Conservation (phyloP, 1,140 invertebrate species). For the Brachionus sp. region DNA sequence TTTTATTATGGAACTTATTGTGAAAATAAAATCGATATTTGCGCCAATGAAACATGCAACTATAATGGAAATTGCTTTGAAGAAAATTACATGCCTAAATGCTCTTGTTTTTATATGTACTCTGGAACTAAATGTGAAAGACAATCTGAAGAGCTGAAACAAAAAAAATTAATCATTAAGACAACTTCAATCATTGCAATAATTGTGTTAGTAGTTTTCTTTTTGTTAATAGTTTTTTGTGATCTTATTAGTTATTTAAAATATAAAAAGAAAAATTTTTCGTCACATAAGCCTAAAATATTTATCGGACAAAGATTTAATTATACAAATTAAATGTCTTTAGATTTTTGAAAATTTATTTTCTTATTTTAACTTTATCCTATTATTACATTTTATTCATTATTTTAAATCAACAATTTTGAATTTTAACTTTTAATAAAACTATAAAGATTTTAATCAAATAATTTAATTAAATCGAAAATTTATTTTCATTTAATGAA, state of each 20-base stretch:
- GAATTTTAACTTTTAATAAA: too few species aligned
- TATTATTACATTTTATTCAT: too few species aligned
- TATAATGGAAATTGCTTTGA: not conserved
- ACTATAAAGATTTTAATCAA: too few species aligned
- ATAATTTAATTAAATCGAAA: too few species aligned
- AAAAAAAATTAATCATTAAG: not conserved
- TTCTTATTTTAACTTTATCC: too few species aligned
- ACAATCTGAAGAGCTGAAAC: not conserved
- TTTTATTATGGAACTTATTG: slow-evolving; percentile 76
- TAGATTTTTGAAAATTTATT: too few species aligned
- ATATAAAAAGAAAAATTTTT: too few species aligned
- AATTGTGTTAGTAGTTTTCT: not conserved
- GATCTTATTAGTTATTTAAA: not conserved
- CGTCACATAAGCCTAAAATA: too few species aligned
- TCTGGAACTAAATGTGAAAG: not conserved
- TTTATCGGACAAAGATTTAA: too few species aligned
- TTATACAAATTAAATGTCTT: too few species aligned
- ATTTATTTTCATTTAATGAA: too few species aligned
- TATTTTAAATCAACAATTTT: too few species aligned
- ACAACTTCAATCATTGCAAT: not conserved
- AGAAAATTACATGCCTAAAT: not conserved
- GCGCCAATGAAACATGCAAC: not conserved
- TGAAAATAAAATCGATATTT: slow-evolving; percentile 59
- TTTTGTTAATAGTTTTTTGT: not conserved
- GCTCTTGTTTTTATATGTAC: not conserved